phyloP scores from a whole-genome alignment of 2,113 vertebrate species.

The Heloderma charlesbogerti region DNA sequence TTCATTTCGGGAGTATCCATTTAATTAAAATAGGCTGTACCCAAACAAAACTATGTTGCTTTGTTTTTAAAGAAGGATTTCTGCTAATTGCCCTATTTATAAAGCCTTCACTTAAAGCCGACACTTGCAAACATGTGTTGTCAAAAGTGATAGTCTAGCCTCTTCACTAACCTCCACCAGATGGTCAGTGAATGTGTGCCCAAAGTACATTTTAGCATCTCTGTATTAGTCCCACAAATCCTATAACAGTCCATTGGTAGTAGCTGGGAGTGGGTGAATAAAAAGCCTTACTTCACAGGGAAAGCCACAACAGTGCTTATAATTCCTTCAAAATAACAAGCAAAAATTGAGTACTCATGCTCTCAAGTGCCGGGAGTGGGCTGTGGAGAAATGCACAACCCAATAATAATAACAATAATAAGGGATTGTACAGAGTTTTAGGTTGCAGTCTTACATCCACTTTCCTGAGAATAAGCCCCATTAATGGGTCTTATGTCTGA shows the following conservation, averaged over 20 bases:
- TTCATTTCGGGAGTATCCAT: slow-evolving; percentile 51
- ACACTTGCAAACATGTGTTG: neutral
- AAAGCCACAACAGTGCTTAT: neutral
- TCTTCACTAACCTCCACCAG: neutral
- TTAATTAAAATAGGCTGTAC: slow-evolving; percentile 47
- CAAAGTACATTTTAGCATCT: neutral
- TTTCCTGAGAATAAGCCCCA: neutral
- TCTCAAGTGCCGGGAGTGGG: neutral
- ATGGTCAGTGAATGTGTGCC: neutral
- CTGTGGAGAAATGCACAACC: neutral
- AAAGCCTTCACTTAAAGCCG: neutral
- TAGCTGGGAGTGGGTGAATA: too few relatives aligned
- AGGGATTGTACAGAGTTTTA: too few relatives aligned
- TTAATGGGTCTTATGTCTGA: neutral
- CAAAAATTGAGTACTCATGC: neutral
- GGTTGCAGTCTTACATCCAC: neutral
- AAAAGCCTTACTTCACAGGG: neutral
- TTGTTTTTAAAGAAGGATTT: slow-evolving; percentile 6
- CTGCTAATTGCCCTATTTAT: slow-evolving; percentile 14
- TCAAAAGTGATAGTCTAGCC: neutral
- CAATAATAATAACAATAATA: neutral
- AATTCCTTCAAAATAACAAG: neutral
- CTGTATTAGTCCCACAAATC: neutral
- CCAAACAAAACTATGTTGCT: slow-evolving; percentile 10
- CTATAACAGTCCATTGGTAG: neutral